Base-by-base conservation (phyloP, 2,888 invertebrate species). In the Ochlodes sylvanus region DNA sequence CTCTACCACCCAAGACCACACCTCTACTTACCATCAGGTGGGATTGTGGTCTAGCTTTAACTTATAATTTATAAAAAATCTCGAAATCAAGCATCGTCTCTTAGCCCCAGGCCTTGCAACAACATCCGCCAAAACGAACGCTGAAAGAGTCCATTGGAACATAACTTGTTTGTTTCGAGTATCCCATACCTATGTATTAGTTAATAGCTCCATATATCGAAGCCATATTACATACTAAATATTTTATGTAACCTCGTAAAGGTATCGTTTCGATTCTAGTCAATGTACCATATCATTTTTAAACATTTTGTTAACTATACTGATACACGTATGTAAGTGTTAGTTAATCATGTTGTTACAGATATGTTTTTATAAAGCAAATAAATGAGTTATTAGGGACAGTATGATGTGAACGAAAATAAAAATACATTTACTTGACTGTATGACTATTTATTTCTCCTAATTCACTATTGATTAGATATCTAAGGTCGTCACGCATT, bases 251-350 rank as follows among this genome's bases (percentile, higher is more conserved):
- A 66, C 52, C 60, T 66, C 44, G 38, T 54, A 58, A 61, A 69
- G 72, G 67, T 75, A 76, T 77, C 71, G 74, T 79, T 79, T 79
- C 76, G 75, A 79, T 81, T 87, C 87, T 91, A 92, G 89, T 91
- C 87, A 87, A 90, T 87, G 86, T 88, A 91, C 89, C 92, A 93
- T 93, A 93, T 92, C 92, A 92, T 93, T 92, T 91, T 88, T 80
- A 83, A 80, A 83, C 75, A 78, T 89, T 90, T 81, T 86, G 89
- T 91, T 91, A 87, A 74, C 58, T 80, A 82, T 76, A 76, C 78
- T 61, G 73, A 77, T 77, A 81, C 77, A 81, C 80, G 77, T 77
- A 79, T 80, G 72, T 89, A 91, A 91, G 89, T 80, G 83, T 88
- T 88, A 89, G 88, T 86, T 88, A 88, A 86, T 87, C 88, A 89